Conservation (phyloP, 2,888 invertebrate genomes). For the Stenchaetothrips biformis region DNA sequence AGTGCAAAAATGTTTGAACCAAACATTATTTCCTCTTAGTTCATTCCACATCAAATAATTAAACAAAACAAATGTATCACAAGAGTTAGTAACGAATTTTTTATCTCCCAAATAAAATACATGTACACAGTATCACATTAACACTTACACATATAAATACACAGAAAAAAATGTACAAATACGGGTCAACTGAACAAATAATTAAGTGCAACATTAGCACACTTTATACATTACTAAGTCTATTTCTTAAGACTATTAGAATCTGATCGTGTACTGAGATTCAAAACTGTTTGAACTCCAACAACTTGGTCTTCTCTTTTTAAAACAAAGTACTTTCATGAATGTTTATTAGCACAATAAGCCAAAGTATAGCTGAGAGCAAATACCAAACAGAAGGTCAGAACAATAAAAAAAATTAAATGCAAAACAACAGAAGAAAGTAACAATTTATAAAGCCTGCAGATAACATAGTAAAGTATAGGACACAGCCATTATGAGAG, state of each 20-base stretch:
- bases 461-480: not conserved
- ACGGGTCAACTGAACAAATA: not conserved
- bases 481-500: slow-evolving; percentile 51
- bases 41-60: not conserved
- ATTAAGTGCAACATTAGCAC: not conserved
- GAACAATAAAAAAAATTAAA: not conserved
- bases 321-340: not conserved
- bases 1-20: too few relatives aligned
- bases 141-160: not conserved
- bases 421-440: not conserved
- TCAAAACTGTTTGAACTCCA: too few relatives aligned
- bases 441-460: not conserved
- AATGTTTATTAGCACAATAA: not conserved
- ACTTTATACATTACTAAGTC: not conserved
- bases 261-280: too few relatives aligned
- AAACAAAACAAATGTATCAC: slow-evolving; percentile 11
- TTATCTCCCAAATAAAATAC: not conserved
- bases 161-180: not conserved
- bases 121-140: not conserved
- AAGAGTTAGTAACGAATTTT: slow-evolving; percentile 8
- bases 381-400: not conserved
- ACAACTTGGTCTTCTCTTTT: not conserved
- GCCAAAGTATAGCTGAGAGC: not conserved
- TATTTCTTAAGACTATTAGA: too few relatives aligned
- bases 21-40: too few relatives aligned